A percentile compares a stretch with the other conserved stretches of the same genome.
Evolutionary conservation across 2,113 vertebrate species (phyloP).

Genomic region (Martes martes): DNA sequence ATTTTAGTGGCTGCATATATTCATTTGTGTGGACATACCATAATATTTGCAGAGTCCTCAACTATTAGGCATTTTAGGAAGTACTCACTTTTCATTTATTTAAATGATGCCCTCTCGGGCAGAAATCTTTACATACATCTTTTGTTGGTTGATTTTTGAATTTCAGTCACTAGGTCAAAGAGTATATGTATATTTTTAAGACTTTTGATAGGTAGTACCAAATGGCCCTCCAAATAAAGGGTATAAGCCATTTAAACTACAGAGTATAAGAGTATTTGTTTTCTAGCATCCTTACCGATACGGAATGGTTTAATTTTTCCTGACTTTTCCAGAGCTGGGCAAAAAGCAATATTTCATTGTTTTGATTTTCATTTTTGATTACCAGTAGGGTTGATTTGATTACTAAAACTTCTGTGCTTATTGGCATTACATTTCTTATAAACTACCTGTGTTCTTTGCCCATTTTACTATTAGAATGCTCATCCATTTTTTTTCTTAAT

Average conservation of each 20-base stretch:
- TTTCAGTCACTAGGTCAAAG: neutral
- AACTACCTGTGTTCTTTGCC: neutral
- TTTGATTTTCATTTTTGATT: conserved; percentile 42
- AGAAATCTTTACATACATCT: neutral
- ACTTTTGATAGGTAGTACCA: neutral
- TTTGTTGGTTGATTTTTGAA: neutral
- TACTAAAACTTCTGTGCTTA: neutral
- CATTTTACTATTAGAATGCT: neutral
- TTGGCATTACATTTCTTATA: neutral
- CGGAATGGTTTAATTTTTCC: neutral
- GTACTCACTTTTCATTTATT: neutral
- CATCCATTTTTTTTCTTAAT: neutral
- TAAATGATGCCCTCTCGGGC: neutral
- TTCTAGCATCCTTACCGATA: neutral
- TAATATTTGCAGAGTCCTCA: neutral
- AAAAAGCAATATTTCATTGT: neutral
- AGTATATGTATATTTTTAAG: neutral
- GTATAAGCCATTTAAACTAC: neutral
- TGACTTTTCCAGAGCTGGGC: neutral
- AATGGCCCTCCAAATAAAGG: neutral
- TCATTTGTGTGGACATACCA: neutral
- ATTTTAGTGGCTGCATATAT: neutral
- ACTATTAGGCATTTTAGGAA: neutral
- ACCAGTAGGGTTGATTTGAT: neutral
- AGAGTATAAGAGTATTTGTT: neutral